Evolutionary conservation across 1,140 invertebrate genomes (phyloP), one percentile per base, ranked within the genome.

Genomic region (Calosoma granatense): DNA sequence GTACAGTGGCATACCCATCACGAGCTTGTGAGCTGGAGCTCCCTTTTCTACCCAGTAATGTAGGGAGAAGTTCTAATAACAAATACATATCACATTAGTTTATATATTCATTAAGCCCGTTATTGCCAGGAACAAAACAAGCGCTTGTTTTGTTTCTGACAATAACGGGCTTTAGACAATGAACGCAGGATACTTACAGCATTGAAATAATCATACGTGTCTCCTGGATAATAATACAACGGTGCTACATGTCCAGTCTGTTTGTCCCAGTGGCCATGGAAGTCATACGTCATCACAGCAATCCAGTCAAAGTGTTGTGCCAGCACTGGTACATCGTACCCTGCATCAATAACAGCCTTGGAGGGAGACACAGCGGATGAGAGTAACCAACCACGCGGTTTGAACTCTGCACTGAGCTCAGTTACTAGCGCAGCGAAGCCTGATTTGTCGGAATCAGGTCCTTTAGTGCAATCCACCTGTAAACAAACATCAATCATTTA

Each of bases 241-340:
- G 90, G 90, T 0, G 90, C 86, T 3, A 91, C 81, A 65, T 93
- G 90, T 2, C 90, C 90, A 1, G 90, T 92, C 65, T 85, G 83
- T 64, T 90, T 90, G 64, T 93, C 91, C 90, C 90, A 94, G 60
- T 90, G 84, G 0, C 90, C 90, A 63, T 92, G 90, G 65, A 84
- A 92, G 66, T 93, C 91, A 62, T 94, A 94, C 0, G 86, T 84
- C 92, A 94, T 94, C 0, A 94, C 81, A 1, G 89, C 82, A 61
- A 95, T 92, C 85, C 88, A 92, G 68, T 94, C 88, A 55, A 92
- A 76, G 65, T 88, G 82, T n/a, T 76, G 71, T 0, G 78, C 79
- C 1, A 92, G 66, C 1, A 74, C 69, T 1, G 85, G 82, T 0
- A 91, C 81, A 64, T 91, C 85, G 64, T 92, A 92, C 2, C 88